Conservation (phyloP, 2,888 invertebrate genomes). For the Tetropium fuscum region DNA sequence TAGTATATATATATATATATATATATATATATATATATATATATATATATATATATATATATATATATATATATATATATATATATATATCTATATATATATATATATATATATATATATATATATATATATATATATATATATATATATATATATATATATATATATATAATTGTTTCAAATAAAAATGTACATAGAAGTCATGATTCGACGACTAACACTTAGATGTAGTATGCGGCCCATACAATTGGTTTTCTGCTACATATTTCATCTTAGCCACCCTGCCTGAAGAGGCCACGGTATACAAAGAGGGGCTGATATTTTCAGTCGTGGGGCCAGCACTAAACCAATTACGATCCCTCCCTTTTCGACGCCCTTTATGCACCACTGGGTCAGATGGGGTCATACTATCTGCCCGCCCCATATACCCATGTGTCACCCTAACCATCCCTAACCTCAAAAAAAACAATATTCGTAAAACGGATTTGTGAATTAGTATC, state of each 20-base stretch:
- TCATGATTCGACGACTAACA: too few species aligned
- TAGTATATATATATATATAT: too few species aligned
- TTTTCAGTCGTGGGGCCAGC: constrained; percentile 41
- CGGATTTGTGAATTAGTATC: constrained; percentile 55
- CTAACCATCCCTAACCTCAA: constrained; percentile 40
- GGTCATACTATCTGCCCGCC: constrained; percentile 49
- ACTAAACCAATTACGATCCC: constrained; percentile 56
- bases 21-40: too few species aligned
- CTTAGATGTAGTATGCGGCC: constrained; percentile 10
- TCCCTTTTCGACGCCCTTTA: constrained; percentile 49
- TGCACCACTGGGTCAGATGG: constrained; percentile 45
- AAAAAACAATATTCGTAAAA: constrained; percentile 42
- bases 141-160: too few species aligned
- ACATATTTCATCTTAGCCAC: constrained; percentile 29
- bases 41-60: too few species aligned
- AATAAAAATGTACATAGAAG: too few species aligned
- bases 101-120: too few species aligned
- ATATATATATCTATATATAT: too few species aligned
- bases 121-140: too few species aligned
- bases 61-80: too few species aligned
- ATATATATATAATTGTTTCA: too few species aligned
- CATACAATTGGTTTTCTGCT: constrained; percentile 9
- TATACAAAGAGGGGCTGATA: constrained; percentile 49
- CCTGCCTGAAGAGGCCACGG: constrained; percentile 34
- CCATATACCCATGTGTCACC: constrained; percentile 50